Conservation (phyloP, 2,797 vertebrate species). For the Potorous gilbertii region DNA sequence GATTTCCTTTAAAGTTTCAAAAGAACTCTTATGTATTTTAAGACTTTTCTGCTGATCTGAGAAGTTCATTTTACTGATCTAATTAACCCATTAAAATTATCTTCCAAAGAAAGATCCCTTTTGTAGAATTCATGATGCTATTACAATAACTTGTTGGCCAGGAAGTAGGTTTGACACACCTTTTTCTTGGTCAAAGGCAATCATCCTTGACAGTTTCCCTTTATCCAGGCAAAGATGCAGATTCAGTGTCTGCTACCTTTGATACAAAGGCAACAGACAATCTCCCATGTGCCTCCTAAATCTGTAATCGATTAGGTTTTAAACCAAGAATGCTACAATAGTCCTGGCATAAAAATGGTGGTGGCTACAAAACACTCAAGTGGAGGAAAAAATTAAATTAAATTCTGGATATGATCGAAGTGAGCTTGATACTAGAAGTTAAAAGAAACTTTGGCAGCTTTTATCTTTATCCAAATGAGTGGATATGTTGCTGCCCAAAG, state of each 20-base stretch:
- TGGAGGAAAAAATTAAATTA: background rate
- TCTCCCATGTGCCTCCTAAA: background rate
- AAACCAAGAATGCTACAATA: background rate
- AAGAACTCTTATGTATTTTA: slow-evolving; percentile 71
- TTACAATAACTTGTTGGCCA: background rate
- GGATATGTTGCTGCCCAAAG: background rate
- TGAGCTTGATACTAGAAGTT: slow-evolving; percentile 25
- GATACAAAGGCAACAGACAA: slow-evolving; percentile 14
- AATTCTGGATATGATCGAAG: slow-evolving; percentile 8
- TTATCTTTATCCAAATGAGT: background rate
- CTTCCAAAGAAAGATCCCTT: background rate
- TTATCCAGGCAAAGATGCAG: background rate
- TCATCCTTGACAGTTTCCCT: background rate
- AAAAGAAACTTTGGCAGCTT: background rate
- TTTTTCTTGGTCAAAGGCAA: background rate
- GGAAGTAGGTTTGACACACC: background rate
- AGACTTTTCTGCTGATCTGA: slow-evolving; percentile 59
- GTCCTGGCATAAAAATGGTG: slow-evolving; percentile 3
- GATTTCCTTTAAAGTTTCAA: slow-evolving; percentile 75
- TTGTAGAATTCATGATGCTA: slow-evolving; percentile 2
- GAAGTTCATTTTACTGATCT: slow-evolving; percentile 63
- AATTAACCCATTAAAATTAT: slow-evolving; percentile 65
- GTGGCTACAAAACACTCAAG: background rate
- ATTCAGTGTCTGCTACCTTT: background rate
- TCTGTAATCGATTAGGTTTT: background rate